Conservation (phyloP, 2,113 vertebrate species). For the Zosterops pallidus region DNA sequence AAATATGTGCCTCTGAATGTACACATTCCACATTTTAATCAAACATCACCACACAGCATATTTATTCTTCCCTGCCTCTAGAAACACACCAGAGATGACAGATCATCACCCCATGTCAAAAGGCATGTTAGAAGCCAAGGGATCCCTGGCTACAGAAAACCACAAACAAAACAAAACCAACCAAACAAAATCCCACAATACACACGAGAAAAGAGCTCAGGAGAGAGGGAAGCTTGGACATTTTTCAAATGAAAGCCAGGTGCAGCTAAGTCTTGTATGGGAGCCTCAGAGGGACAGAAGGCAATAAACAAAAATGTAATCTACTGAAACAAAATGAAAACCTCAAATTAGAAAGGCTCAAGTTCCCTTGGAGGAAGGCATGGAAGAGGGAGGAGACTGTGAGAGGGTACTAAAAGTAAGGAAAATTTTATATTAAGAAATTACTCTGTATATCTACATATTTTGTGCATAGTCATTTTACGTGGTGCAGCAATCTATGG, state of each 20-base stretch:
- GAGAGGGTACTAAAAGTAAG: neutral
- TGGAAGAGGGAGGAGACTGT: neutral
- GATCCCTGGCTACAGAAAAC: neutral
- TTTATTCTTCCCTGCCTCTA: neutral
- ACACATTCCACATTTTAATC: neutral
- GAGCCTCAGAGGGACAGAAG: slow-evolving; percentile 47
- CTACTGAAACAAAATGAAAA: slow-evolving; percentile 49
- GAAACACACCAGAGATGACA: neutral
- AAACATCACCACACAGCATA: neutral
- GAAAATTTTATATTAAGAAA: neutral
- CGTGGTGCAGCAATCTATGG: neutral
- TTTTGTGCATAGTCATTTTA: neutral
- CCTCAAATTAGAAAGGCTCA: slow-evolving; percentile 15
- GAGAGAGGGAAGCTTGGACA: slow-evolving; percentile 9
- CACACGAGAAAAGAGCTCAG: neutral
- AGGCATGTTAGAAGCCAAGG: neutral
- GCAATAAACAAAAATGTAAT: slow-evolving; percentile 47
- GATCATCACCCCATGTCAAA: neutral
- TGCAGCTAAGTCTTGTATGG: slow-evolving; percentile 30
- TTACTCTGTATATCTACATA: neutral
- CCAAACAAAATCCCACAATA: neutral
- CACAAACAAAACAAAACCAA: neutral
- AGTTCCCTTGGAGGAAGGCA: neutral
- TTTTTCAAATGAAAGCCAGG: slow-evolving; percentile 50
- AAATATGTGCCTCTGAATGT: neutral